Percentiles rank a stretch among this genome's conserved stretches.
Conservation (phyloP, 2,797 vertebrate genomes). For the Anas bernieri region DNA sequence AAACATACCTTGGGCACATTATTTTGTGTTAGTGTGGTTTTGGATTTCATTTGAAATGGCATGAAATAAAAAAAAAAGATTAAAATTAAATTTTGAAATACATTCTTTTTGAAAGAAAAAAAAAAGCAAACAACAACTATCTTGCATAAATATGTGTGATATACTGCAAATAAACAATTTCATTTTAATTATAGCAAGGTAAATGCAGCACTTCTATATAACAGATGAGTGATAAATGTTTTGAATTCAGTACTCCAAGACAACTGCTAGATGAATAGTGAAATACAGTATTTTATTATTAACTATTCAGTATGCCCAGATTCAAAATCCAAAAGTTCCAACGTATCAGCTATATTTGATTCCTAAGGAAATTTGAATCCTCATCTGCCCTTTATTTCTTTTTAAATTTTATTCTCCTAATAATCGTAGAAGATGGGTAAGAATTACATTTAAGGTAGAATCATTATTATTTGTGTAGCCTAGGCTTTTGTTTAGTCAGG, state of each 20-base stretch:
- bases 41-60: not conserved
- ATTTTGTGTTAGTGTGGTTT: not conserved
- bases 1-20: not conserved
- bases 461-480: conserved; percentile 43
- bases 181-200: not conserved
- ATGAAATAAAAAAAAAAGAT: not conserved
- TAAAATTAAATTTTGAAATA: not conserved
- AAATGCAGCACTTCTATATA: not conserved
- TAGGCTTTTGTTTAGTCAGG: conserved; percentile 17
- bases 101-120: not conserved
- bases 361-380: not conserved
- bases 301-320: not conserved
- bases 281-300: not conserved
- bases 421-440: not conserved
- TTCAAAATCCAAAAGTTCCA: not conserved
- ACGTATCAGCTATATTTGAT: not conserved
- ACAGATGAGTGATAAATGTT: not conserved
- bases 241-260: not conserved
- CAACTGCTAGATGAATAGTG: not conserved
- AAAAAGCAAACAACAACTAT: not conserved
- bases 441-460: not conserved
- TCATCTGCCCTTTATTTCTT: not conserved
- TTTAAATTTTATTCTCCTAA: not conserved
- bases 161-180: not conserved
- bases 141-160: not conserved